Conservation (phyloP, 2,888 invertebrate genomes). For the Anodontia alba region DNA sequence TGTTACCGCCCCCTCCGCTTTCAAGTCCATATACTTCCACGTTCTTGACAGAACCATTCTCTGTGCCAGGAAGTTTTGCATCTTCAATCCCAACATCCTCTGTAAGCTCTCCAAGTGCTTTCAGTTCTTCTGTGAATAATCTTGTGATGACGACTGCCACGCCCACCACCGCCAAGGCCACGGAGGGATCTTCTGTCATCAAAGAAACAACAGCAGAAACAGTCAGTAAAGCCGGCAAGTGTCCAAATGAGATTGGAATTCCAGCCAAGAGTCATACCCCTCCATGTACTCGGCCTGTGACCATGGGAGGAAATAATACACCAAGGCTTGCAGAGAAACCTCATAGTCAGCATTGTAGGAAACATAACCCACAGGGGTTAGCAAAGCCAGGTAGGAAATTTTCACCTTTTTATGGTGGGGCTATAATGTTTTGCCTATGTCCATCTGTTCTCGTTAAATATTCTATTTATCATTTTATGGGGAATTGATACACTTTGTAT, state of each 20-base stretch:
- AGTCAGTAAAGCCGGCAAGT: conserved; percentile 45
- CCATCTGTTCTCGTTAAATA: too few species aligned
- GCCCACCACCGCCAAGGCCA: conserved; percentile 50
- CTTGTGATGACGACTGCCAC: conserved; percentile 52
- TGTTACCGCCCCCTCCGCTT: conserved; percentile 79
- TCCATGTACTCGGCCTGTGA: conserved; percentile 76
- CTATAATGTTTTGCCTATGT: too few species aligned
- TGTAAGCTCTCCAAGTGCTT: conserved; percentile 71
- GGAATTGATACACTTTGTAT: too few species aligned
- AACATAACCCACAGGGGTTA: conserved; percentile 59
- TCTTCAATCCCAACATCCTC: conserved; percentile 57
- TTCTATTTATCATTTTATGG: too few species aligned
- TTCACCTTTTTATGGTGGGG: too few species aligned
- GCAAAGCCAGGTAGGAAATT: conserved; percentile 46
- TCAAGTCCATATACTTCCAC: conserved; percentile 73
- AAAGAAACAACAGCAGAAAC: conserved; percentile 55
- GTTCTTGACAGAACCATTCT: conserved; percentile 65
- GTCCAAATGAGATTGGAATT: conserved; percentile 36
- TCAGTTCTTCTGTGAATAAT: conserved; percentile 64
- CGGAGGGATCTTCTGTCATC: conserved; percentile 55
- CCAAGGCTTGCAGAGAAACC: conserved; percentile 60
- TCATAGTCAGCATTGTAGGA: conserved; percentile 74
- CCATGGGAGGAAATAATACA: conserved; percentile 74
- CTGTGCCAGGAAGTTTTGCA: conserved; percentile 56
- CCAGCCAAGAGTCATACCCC: conserved; percentile 55